A percentile compares a stretch with the other conserved stretches of the same genome.
These are phyloP conservation scores for Dromiciops gliroides DNA, from an alignment of 2,113 vertebrate species.

Conservation along the genomic window DNA sequence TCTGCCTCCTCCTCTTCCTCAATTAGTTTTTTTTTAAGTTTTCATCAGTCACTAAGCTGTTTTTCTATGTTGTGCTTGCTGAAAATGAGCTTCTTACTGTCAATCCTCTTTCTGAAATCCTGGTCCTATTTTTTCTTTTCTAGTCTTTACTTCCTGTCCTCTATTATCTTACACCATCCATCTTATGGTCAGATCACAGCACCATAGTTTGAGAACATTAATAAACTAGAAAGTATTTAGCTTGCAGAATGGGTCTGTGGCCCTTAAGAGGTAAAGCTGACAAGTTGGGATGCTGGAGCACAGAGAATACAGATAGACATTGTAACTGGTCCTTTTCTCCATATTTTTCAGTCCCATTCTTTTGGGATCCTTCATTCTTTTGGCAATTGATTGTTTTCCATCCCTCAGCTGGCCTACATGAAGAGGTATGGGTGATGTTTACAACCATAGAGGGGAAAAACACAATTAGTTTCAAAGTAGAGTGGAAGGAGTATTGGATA, in stretches of 20 bases:
- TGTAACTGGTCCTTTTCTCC: background rate
- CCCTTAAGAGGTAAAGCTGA: background rate
- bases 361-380: background rate
- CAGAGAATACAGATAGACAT: background rate
- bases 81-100: background rate
- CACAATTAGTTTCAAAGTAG: background rate
- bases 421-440: background rate
- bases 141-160: background rate
- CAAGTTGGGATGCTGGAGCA: background rate
- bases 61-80: background rate
- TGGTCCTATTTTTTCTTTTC: background rate
- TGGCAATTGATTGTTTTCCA: background rate
- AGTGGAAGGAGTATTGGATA: background rate
- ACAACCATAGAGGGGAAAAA: background rate
- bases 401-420: background rate
- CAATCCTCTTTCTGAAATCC: background rate
- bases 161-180: background rate
- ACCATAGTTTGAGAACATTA: background rate
- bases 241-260: background rate
- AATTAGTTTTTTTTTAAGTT: background rate
- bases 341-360: background rate
- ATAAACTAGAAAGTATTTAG: background rate
- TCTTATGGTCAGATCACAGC: background rate
- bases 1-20: background rate
- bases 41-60: background rate